Evolutionary conservation across 1,140 invertebrate genomes (phyloP), one percentile per base, ranked within the genome.

Genomic region (Dolichoris vasculosae): DNA sequence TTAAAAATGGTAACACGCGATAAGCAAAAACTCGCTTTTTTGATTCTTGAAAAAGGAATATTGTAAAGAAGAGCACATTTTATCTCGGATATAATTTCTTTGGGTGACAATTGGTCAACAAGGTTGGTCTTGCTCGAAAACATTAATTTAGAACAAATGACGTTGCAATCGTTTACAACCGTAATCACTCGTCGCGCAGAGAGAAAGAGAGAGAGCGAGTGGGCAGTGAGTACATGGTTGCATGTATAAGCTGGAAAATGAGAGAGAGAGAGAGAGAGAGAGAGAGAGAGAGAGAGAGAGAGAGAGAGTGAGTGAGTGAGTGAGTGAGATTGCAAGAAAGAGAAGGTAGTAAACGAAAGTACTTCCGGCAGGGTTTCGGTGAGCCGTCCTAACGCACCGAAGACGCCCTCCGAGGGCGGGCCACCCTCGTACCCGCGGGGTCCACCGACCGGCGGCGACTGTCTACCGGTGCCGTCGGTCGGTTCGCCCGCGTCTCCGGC

Each of bases 401-500:
- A 86, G n/a, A 86, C 84, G 23, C 84, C 84, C 13, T 32, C 55
- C 9, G 84, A 82, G 11, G 80, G 75, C 20, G 73, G 73, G 2
- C 64, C 67, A 38, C 85, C 80, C 51, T 95, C 95, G 23, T 96
- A 96, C 89, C 94, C 95, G 23, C 92, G 95, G n/a, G 95, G 95
- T 35, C 95, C 95, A 78, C 92, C 93, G 40, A 93, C 93, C 30
- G 93, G 92, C 83, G 93, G 92, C 83, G 94, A 95, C 90, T 95
- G 95, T 76, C 88, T 95, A 83, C 95, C 95, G 23, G 94, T 95
- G 78, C 94, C 95, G 75, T 95, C 95, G 20, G 95, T 96, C 26
- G 96, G 96, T 32, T 97, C 96, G 59, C 96, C 96, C 9, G 94
- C 94, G 86, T 95, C 96, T n/a, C 96, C 95, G 35, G 96, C 95